Evolutionary conservation across 2,888 invertebrate species (phyloP).

Genomic region (Cataglyphis cursor): DNA sequence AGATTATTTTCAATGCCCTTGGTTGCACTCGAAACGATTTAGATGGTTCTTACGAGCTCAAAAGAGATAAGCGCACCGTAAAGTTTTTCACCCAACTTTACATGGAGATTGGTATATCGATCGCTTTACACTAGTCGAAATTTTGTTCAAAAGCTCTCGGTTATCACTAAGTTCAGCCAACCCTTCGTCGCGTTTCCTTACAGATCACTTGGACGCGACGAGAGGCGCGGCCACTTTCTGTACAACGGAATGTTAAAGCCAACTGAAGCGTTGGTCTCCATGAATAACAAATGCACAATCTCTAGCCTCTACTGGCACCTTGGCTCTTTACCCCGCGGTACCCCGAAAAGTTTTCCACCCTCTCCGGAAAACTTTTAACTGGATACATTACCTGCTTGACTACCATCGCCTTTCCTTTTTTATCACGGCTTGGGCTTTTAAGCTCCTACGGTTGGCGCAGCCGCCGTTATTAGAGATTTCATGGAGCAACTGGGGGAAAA

Average conservation of each 20-base stretch:
- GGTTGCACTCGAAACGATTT: constrained; percentile 46
- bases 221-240: constrained; percentile 70
- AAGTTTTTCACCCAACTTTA: constrained; percentile 46
- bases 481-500: constrained; percentile 71
- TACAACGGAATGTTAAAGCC: constrained; percentile 81
- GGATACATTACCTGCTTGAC: constrained; percentile 85
- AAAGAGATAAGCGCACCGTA: constrained; percentile 40
- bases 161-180: constrained; percentile 33
- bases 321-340: constrained; percentile 72
- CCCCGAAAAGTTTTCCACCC: constrained; percentile 78
- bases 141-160: constrained; percentile 30
- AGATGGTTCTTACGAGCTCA: constrained; percentile 48
- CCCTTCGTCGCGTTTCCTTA: constrained; percentile 10
- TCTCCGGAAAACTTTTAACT: constrained; percentile 84
- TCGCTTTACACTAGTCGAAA: constrained; percentile 35
- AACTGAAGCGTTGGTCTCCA: constrained; percentile 80
- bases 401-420: constrained; percentile 79
- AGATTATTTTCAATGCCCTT: constrained; percentile 47
- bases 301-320: constrained; percentile 77
- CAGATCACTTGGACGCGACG: constrained; percentile 45
- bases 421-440: constrained; percentile 77
- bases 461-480: constrained; percentile 79
- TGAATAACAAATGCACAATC: constrained; percentile 85
- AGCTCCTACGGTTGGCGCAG: constrained; percentile 76
- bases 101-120: constrained; percentile 48